Conservation (phyloP, 2,888 invertebrate species). For the Lysandra bellargus region DNA sequence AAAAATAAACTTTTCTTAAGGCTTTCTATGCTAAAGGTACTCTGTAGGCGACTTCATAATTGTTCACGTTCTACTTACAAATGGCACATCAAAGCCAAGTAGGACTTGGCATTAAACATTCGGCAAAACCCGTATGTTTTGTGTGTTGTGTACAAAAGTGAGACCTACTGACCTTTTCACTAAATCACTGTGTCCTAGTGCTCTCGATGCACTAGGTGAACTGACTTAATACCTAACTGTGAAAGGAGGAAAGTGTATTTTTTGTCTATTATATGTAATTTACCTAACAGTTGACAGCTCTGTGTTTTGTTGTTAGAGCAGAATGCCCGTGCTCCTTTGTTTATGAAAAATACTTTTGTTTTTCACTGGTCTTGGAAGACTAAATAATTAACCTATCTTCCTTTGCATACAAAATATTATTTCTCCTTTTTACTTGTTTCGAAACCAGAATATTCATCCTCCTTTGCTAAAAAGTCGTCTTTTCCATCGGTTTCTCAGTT, state of each 20-base stretch:
- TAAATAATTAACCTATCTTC: background rate
- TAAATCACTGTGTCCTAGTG: constrained; percentile 9
- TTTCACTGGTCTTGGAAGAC: background rate
- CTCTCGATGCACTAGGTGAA: constrained; percentile 1
- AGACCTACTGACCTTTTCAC: constrained; percentile 1
- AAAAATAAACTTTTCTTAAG: background rate
- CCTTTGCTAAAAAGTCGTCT: too few relatives aligned
- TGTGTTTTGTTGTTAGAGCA: too few relatives aligned
- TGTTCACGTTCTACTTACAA: background rate
- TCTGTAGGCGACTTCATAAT: background rate
- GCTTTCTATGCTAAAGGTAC: background rate
- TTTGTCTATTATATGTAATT: background rate
- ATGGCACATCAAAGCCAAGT: background rate
- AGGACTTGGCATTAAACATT: background rate
- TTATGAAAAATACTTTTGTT: background rate
- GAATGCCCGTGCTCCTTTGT: background rate
- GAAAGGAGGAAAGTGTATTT: background rate
- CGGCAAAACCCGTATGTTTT: constrained; percentile 13
- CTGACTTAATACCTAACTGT: background rate
- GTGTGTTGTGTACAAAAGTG: background rate
- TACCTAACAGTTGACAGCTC: too few relatives aligned
- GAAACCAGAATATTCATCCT: too few relatives aligned
- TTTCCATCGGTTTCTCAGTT: too few relatives aligned
- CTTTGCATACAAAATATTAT: background rate
- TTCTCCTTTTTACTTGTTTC: background rate